Evolutionary conservation across 1,140 invertebrate genomes (phyloP).

Genomic region (Monochamus saltuarius): DNA sequence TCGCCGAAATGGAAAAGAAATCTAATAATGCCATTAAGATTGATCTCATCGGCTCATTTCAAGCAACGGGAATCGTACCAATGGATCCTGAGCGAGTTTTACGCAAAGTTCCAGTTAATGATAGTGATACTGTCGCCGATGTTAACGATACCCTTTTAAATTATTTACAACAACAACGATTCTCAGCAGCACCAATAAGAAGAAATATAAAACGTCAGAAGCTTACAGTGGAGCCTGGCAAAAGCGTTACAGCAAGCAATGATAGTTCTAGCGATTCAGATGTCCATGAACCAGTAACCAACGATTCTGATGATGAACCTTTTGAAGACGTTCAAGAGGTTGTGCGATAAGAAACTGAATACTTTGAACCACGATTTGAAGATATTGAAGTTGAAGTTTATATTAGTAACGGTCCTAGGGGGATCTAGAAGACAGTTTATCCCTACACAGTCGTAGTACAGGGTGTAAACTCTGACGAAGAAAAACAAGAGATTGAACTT

Average conservation of each 20-base stretch:
- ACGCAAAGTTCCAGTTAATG: constrained; percentile 13
- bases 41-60: constrained; percentile 23
- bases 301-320: constrained; percentile 16
- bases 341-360: constrained; percentile 21
- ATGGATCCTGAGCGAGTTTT: constrained; percentile 22
- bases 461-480: constrained; percentile 6
- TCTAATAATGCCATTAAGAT: constrained; percentile 20
- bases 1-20: constrained; percentile 20
- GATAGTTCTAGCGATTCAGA: constrained; percentile 20
- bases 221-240: constrained; percentile 22
- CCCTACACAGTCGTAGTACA: constrained; percentile 13
- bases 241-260: constrained; percentile 15
- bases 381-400: constrained; percentile 16
- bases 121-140: not conserved
- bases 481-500: constrained; percentile 19
- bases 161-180: constrained; percentile 26
- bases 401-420: constrained; percentile 19
- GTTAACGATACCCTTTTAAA: constrained; percentile 13
- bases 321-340: constrained; percentile 7
- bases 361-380: constrained; percentile 18
- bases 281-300: constrained; percentile 11
- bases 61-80: constrained; percentile 25
- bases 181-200: constrained; percentile 12
- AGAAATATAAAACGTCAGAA: constrained; percentile 10
- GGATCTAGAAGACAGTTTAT: constrained; percentile 25